These are phyloP conservation scores for Willowsia nigromaculata DNA, from an alignment of 2,888 invertebrate species.

Conservation along the genomic window DNA sequence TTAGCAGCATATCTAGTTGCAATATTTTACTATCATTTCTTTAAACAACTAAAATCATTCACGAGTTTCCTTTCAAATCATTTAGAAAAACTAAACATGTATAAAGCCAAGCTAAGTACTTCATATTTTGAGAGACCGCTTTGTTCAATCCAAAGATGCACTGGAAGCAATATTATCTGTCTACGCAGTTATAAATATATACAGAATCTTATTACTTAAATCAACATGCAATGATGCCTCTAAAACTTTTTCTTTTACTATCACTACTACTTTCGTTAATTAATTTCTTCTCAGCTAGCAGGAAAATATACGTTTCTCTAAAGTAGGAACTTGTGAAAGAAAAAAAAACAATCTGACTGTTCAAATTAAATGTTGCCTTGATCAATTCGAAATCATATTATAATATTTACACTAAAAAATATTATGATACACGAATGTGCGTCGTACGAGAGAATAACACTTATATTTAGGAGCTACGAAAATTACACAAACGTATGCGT, in stretches of 20 bases:
- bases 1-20: background rate
- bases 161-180: background rate
- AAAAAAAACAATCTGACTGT: constrained; percentile 73
- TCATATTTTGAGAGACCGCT: background rate
- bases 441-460: constrained; percentile 68
- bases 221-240: background rate
- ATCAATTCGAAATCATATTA: constrained; percentile 68
- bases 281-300: too few species aligned
- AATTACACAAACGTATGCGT: constrained; percentile 61
- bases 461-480: constrained; percentile 66
- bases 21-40: background rate
- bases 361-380: constrained; percentile 74
- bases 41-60: background rate
- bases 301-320: constrained; percentile 29
- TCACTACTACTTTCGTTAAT: too few species aligned
- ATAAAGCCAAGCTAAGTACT: background rate
- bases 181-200: background rate
- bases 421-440: constrained; percentile 65
- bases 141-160: background rate
- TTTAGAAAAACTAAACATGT: background rate
- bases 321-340: constrained; percentile 56
- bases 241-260: background rate
- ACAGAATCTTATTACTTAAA: background rate
- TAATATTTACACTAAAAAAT: constrained; percentile 36
- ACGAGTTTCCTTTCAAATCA: background rate